Conservation (phyloP, 92 coral and sea anemone genomes). For the Umimayanthus chanpuru region DNA sequence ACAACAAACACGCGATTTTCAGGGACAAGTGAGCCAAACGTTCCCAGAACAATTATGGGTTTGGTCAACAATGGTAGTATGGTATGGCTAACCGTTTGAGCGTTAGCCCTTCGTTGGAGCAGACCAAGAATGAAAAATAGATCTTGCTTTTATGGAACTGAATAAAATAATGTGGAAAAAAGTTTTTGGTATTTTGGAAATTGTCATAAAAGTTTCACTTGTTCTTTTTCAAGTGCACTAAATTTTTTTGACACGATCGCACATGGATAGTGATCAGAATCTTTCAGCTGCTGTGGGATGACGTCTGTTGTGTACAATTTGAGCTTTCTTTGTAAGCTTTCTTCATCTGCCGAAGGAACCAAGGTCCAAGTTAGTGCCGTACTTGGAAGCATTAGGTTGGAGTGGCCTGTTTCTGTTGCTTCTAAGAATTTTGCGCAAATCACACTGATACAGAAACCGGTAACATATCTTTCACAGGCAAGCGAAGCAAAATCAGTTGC, state of each 20-base stretch:
- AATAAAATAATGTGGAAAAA: too few relatives aligned
- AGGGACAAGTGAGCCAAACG: too few relatives aligned
- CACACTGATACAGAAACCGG: constrained; percentile 34
- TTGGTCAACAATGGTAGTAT: too few relatives aligned
- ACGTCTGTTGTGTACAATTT: background rate
- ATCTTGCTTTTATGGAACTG: too few relatives aligned
- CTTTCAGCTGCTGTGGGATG: background rate
- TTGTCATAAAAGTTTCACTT: too few relatives aligned
- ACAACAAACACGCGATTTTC: background rate
- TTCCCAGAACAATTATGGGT: too few relatives aligned
- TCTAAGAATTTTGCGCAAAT: constrained; percentile 11
- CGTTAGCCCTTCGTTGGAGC: too few relatives aligned
- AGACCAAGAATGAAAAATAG: too few relatives aligned
- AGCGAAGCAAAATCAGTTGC: constrained; percentile 6
- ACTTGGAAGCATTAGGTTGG: constrained; percentile 7
- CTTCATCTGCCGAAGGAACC: background rate
- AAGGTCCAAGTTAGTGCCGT: background rate
- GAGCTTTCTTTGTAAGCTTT: background rate
- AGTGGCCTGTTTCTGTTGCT: background rate
- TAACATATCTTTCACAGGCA: constrained; percentile 28
- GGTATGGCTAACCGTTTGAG: too few relatives aligned
- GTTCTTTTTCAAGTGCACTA: too few relatives aligned
- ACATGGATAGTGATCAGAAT: constrained; percentile 33
- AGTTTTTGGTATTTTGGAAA: too few relatives aligned
- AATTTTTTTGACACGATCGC: background rate